Evolutionary conservation across 2,113 vertebrate species (phyloP).

Genomic region (Ptyas mucosa): DNA sequence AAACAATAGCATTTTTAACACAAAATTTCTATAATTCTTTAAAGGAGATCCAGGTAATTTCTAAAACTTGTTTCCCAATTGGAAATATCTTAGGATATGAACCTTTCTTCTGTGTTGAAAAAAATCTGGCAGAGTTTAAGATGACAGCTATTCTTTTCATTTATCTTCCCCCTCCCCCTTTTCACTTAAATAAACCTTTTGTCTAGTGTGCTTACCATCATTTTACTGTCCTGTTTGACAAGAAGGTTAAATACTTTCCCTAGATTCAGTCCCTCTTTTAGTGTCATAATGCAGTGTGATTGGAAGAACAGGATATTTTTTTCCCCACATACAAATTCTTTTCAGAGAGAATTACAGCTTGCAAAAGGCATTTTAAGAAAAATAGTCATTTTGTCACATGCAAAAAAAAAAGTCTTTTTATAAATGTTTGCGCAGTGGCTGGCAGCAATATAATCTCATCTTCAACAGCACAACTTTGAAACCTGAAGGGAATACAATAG

Average conservation of each 20-base stretch:
- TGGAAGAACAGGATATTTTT: constrained; percentile 40
- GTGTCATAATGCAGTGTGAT: constrained; percentile 43
- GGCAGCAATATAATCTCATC: constrained; percentile 19
- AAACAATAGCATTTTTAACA: background rate
- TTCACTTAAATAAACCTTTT: constrained; percentile 17
- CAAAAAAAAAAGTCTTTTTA: background rate
- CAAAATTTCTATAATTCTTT: background rate
- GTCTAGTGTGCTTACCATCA: constrained; percentile 14
- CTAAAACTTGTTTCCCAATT: constrained; percentile 25
- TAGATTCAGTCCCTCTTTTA: constrained; percentile 37
- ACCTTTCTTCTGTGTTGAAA: background rate
- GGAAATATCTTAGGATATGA: background rate
- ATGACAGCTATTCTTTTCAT: constrained; percentile 36
- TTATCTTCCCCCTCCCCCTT: background rate
- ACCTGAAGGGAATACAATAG: constrained; percentile 34
- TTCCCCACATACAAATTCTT: constrained; percentile 30
- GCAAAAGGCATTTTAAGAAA: constrained; percentile 29
- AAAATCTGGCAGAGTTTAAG: background rate
- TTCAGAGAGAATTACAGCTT: constrained; percentile 41
- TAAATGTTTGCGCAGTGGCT: constrained; percentile 27
- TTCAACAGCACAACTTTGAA: constrained; percentile 37
- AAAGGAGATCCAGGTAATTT: background rate
- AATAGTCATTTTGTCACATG: constrained; percentile 1
- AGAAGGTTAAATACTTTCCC: constrained; percentile 13
- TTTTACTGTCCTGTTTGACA: constrained; percentile 50